phyloP scores from a whole-genome alignment of 2,113 vertebrate genomes.

The Raja brachyura region DNA sequence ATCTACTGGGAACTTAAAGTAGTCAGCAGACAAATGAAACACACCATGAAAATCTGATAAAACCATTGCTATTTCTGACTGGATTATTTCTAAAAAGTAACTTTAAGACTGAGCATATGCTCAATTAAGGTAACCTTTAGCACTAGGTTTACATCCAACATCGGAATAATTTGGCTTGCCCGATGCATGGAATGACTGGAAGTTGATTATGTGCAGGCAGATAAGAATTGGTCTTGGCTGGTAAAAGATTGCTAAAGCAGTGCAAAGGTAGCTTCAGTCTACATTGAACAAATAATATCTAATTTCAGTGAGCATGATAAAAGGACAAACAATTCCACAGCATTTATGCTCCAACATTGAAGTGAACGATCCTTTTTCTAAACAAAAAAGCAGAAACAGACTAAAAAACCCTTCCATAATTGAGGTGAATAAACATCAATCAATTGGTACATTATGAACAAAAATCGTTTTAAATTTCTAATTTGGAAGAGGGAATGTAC shows the following conservation, averaged over 20 bases:
- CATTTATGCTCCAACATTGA: not conserved
- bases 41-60: not conserved
- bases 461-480: not conserved
- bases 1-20: not conserved
- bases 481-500: not conserved
- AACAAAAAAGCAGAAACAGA: not conserved
- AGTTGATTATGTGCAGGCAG: too few species aligned
- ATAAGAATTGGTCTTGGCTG: not conserved
- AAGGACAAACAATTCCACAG: not conserved
- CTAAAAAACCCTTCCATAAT: not conserved
- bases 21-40: not conserved
- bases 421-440: not conserved
- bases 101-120: not conserved
- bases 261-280: not conserved
- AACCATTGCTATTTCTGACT: not conserved
- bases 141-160: not conserved
- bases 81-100: not conserved
- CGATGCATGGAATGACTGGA: too few species aligned
- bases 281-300: not conserved
- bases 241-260: not conserved
- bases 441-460: not conserved
- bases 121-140: not conserved
- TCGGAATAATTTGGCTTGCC: not conserved
- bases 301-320: not conserved
- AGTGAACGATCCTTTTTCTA: too few species aligned